Base-by-base conservation (phyloP, 2,797 vertebrate species). In the Decapterus maruadsi region DNA sequence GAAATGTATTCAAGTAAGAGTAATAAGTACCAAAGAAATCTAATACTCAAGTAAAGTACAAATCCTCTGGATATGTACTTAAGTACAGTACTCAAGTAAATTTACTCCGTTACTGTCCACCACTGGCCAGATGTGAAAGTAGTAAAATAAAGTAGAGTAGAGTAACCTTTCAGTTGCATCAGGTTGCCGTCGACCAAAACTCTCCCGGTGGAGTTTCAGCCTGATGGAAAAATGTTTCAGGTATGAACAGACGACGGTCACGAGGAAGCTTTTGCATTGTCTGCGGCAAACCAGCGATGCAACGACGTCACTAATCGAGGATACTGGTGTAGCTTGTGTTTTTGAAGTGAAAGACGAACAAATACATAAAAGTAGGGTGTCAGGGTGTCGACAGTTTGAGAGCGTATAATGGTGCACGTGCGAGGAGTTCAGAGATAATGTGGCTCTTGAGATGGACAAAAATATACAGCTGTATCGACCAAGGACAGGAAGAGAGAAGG, bases 401-500 rank as follows among this genome's bases (percentile, higher is more conserved):
- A 31, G 26, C 11, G 12, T 63, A 26, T 26, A 26, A 1, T 26
- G 53, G 53, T 56, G 38, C 31, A 34, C 22, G 48, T 19, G 22
- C n/a, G 26, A 2, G n/a, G 36, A 17, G 77, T 46, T 54, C 31
- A 34, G 6, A 51, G 66, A 67, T 71, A 73, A 68, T 29, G 22
- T 38, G 58, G 69, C 53, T 77, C 68, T 69, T 46, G 62, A 75
- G 45, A 54, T 75, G 65, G 74, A 83, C 68, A 55, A 55, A 90
- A 87, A 83, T 72, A 80, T 26, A 26, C 51, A 71, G 26, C 75
- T 72, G 40, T 61, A 88, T 86, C 62, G 75, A 89, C 72, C 62
- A 80, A 70, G 55, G 57, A 80, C 74, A 87, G 87, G 80, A 84
- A 87, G 78, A 67, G 46, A 79, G 77, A 84, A 84, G 72, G 72